Percentiles rank a stretch among this genome's conserved stretches.
These are phyloP conservation scores for Eclectus roratus DNA, from an alignment of 2,113 vertebrate species.

Conservation along the genomic window DNA sequence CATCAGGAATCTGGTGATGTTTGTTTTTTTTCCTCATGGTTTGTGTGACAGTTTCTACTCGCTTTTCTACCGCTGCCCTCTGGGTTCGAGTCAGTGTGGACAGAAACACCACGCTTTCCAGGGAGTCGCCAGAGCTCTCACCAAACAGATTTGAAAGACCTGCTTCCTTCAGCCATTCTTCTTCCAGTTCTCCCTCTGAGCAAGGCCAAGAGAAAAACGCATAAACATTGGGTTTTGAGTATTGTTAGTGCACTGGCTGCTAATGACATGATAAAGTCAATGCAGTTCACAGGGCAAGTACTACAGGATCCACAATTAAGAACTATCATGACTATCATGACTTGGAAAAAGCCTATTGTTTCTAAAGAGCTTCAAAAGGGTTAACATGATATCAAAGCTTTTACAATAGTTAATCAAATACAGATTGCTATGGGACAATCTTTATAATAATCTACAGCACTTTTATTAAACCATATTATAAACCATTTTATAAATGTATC, in stretches of 20 bases:
- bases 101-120: slow-evolving; percentile 85
- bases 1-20: slow-evolving; percentile 88
- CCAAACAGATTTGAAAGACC: slow-evolving; percentile 89
- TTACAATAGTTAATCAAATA: neutral
- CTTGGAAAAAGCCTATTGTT: neutral
- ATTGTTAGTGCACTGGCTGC: neutral
- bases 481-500: neutral
- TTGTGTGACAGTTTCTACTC: slow-evolving; percentile 86
- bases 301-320: neutral
- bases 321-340: neutral
- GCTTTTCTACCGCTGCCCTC: slow-evolving; percentile 87
- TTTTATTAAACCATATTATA: neutral
- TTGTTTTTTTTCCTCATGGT: slow-evolving; percentile 91
- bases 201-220: neutral
- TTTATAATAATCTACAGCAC: neutral
- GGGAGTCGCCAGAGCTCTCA: slow-evolving; percentile 78
- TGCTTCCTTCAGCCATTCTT: slow-evolving; percentile 94
- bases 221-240: neutral
- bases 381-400: neutral
- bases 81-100: slow-evolving; percentile 91
- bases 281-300: neutral
- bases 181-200: slow-evolving; percentile 92
- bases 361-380: neutral
- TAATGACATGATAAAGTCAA: neutral
- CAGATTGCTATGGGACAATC: neutral